These are phyloP conservation scores for Spheniscus humboldti DNA, from an alignment of 2,797 vertebrate species.

Conservation along the genomic window DNA sequence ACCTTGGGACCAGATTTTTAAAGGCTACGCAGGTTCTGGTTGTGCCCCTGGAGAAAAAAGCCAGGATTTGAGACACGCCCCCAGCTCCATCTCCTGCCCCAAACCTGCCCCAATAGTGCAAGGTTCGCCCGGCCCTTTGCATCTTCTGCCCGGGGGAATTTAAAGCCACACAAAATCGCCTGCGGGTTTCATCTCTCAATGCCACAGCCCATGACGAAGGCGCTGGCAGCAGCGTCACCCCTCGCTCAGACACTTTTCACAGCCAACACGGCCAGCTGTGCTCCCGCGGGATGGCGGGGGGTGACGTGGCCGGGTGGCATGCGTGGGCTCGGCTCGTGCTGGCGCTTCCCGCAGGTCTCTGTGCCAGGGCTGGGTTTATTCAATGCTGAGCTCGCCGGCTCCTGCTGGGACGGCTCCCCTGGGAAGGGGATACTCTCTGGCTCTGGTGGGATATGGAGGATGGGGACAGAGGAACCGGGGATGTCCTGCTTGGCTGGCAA, in stretches of 20 bases:
- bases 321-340: fast-evolving
- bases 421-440: background rate
- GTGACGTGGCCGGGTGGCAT: fast-evolving
- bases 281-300: background rate
- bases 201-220: fast-evolving
- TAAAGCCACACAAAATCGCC: background rate
- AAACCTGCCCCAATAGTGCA: background rate
- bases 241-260: background rate
- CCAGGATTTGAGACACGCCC: background rate
- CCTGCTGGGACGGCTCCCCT: background rate
- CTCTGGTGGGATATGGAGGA: background rate
- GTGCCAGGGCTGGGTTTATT: background rate
- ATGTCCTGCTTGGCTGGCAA: background rate
- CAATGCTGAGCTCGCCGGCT: background rate
- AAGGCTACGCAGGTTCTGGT: background rate
- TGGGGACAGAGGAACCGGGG: background rate
- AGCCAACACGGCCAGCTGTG: background rate
- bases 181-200: background rate
- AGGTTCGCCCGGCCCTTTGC: too few species aligned
- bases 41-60: background rate
- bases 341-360: background rate
- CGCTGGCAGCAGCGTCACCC: background rate
- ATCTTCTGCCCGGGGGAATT: background rate
- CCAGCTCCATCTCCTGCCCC: background rate
- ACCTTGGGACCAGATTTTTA: background rate